These are phyloP conservation scores for Rhagium mordax DNA, from an alignment of 2,888 invertebrate genomes.

Conservation along the genomic window DNA sequence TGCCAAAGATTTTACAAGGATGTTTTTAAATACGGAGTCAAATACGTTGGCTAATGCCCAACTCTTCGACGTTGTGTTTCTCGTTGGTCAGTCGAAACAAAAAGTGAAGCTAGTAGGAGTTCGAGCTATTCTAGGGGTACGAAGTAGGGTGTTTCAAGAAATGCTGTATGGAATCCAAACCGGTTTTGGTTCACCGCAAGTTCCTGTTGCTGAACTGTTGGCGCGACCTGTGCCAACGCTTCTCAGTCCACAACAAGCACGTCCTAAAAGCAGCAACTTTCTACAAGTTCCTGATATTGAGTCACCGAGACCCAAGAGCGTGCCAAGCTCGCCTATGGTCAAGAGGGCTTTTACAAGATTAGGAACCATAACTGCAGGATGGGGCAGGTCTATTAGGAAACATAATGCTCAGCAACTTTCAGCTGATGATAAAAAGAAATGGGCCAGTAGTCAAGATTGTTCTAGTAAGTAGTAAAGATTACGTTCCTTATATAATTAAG, in stretches of 20 bases:
- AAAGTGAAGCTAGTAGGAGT: conserved; percentile 91
- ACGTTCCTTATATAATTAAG: no score
- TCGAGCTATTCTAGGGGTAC: conserved; percentile 87
- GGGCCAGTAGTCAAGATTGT: conserved; percentile 90
- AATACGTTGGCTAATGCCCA: conserved; percentile 85
- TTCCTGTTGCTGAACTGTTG: conserved; percentile 90
- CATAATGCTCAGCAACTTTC: conserved; percentile 86
- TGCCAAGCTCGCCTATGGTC: conserved; percentile 95
- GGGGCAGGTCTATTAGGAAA: conserved; percentile 90
- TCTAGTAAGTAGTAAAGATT: conserved; percentile 78
- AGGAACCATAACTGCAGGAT: conserved; percentile 91
- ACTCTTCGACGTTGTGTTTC: conserved; percentile 91
- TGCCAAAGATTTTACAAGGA: conserved; percentile 92
- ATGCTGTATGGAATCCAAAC: conserved; percentile 96
- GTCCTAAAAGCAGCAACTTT: conserved; percentile 92
- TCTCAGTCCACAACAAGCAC: conserved; percentile 88
- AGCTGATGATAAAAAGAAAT: conserved; percentile 93
- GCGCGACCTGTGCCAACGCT: conserved; percentile 90
- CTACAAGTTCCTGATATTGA: conserved; percentile 87
- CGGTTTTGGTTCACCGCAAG: conserved; percentile 94
- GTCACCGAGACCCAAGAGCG: conserved; percentile 91
- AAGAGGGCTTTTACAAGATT: conserved; percentile 92
- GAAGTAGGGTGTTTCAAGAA: conserved; percentile 92
- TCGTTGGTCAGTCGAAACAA: conserved; percentile 93
- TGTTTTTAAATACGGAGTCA: conserved; percentile 88